Conservation (phyloP, 2,113 vertebrate genomes). For the Pachycephala philippinensis region DNA sequence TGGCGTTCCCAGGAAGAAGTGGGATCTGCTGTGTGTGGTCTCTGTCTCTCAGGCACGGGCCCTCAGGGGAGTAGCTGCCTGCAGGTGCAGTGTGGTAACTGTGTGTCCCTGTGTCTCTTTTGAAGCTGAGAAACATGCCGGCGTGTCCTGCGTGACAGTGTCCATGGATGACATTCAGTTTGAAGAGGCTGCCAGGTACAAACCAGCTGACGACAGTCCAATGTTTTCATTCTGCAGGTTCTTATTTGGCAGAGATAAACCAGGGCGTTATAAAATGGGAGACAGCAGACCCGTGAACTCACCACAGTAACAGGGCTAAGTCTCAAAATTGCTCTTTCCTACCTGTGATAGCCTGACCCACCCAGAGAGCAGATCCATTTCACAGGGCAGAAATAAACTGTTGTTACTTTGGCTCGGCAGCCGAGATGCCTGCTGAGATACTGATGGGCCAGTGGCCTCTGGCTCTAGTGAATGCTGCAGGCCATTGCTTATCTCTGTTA, state of each 20-base stretch:
- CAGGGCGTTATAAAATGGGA: neutral
- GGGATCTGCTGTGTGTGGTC: neutral
- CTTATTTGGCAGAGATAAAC: neutral
- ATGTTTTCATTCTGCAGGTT: neutral
- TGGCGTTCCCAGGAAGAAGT: neutral
- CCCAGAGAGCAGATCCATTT: neutral
- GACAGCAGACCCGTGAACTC: neutral
- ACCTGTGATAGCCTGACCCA: neutral
- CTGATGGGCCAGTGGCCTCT: neutral
- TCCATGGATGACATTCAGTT: constrained; percentile 83
- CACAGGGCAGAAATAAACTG: neutral
- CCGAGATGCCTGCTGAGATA: neutral
- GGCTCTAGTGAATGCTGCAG: neutral
- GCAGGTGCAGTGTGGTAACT: neutral
- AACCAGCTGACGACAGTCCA: neutral
- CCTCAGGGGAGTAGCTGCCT: neutral
- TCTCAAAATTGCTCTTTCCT: neutral
- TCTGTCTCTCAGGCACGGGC: neutral
- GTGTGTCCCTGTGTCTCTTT: constrained; percentile 14
- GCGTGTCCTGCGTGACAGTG: constrained; percentile 76
- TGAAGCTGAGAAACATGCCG: constrained; percentile 82
- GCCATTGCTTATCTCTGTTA: neutral
- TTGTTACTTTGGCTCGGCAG: neutral
- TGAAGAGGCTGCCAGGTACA: constrained; percentile 77
- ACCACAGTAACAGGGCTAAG: neutral